Evolutionary conservation across 2,113 vertebrate genomes (phyloP).

Genomic region (Fukomys damarensis): DNA sequence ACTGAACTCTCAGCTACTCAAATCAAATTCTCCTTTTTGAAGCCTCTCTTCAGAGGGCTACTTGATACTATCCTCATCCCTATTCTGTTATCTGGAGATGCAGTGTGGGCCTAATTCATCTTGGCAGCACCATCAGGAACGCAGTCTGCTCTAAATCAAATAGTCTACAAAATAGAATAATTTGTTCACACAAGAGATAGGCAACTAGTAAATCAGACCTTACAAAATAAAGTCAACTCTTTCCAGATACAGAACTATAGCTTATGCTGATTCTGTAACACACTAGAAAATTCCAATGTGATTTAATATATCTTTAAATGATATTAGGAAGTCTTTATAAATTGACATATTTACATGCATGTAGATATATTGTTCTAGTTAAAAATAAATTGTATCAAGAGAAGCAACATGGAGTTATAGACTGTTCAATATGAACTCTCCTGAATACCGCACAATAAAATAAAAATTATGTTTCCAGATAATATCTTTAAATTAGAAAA

Average conservation of each 20-base stretch:
- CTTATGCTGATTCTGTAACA: background rate
- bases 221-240: conserved; percentile 35
- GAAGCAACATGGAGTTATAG: background rate
- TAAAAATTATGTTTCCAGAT: background rate
- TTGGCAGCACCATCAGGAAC: background rate
- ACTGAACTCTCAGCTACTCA: background rate
- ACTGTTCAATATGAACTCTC: background rate
- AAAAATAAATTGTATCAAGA: background rate
- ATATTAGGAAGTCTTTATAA: background rate
- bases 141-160: conserved; percentile 44
- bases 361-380: background rate
- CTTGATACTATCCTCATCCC: background rate
- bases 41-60: background rate
- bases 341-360: background rate
- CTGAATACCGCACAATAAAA: background rate
- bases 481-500: conserved; percentile 26
- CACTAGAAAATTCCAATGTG: background rate
- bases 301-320: background rate
- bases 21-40: background rate
- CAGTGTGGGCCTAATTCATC: background rate
- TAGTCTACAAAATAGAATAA: conserved; percentile 32
- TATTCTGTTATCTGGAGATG: background rate
- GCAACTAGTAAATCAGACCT: conserved; percentile 34
- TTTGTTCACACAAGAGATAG: conserved; percentile 18
- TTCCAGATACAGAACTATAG: background rate